Percentiles rank a stretch among this genome's conserved stretches.
phyloP scores from a whole-genome alignment of 2,113 vertebrate species.

The Pteropus alecto region DNA sequence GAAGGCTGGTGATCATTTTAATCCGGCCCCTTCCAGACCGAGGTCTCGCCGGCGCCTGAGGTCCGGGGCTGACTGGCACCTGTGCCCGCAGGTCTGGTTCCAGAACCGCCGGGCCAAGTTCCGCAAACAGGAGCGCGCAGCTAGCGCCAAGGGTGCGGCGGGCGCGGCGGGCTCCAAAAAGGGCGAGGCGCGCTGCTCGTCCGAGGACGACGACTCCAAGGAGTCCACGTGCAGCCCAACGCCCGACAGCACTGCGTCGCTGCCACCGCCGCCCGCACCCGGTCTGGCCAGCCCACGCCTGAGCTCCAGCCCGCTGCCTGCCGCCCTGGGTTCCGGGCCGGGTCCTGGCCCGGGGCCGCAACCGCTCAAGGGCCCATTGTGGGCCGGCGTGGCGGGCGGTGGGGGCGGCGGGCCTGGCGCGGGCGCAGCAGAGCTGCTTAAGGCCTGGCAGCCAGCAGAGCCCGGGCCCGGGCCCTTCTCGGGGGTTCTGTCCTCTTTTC shows the following conservation, averaged over 20 bases:
- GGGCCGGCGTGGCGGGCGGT: constrained; percentile 89
- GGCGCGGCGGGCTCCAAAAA: constrained; percentile 85
- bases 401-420: constrained; percentile 82
- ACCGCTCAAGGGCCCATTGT: constrained; percentile 89
- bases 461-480: constrained; percentile 94
- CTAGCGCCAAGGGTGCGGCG: constrained; percentile 88
- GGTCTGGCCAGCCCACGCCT: constrained; percentile 90
- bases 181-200: constrained; percentile 89
- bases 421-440: constrained; percentile 91
- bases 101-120: constrained; percentile 97
- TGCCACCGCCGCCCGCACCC: constrained; percentile 89
- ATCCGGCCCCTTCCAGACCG: neutral
- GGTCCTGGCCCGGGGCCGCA: constrained; percentile 87
- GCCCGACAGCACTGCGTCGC: constrained; percentile 96
- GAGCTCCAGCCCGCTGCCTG: constrained; percentile 90
- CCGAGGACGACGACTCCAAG: constrained; percentile 95
- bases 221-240: constrained; percentile 97
- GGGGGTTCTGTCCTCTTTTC: constrained; percentile 95
- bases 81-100: constrained; percentile 94
- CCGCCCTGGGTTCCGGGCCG: constrained; percentile 79
- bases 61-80: neutral
- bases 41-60: neutral
- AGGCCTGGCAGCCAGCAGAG: constrained; percentile 95
- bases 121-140: constrained; percentile 95
- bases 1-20: neutral